Conservation (phyloP, 2,888 invertebrate genomes). For the Chalcis sispes region DNA sequence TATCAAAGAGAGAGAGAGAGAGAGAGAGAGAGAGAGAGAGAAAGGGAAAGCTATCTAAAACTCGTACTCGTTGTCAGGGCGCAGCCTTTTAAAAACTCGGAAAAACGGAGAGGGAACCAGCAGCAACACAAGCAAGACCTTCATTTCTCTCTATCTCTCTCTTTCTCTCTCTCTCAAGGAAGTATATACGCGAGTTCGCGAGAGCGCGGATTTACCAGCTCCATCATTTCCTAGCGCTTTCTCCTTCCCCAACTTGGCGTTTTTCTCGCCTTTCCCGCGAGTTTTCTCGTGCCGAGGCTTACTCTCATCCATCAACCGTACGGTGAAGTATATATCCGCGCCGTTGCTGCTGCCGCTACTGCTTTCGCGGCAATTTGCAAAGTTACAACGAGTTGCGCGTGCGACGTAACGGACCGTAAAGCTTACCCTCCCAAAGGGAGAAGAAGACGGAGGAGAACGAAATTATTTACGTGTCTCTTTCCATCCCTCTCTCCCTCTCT, state of each 20-base stretch:
- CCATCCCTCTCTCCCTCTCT: neutral
- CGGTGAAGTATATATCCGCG: slow-evolving; percentile 22
- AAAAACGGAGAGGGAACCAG: too few relatives aligned
- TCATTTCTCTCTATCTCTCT: slow-evolving; percentile 41
- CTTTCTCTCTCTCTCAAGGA: too few relatives aligned
- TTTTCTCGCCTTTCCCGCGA: slow-evolving; percentile 22
- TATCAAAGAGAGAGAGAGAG: too few relatives aligned
- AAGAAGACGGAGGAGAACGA: neutral
- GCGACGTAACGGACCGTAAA: slow-evolving; percentile 53
- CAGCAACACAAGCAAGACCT: neutral
- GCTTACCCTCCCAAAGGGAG: slow-evolving; percentile 42
- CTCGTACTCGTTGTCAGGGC: slow-evolving; percentile 21
- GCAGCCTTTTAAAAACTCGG: slow-evolving; percentile 27
- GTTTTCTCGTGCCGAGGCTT: slow-evolving; percentile 15
- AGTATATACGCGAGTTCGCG: too few relatives aligned
- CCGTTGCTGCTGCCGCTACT: slow-evolving; percentile 1
- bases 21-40: too few relatives aligned
- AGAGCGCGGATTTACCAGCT: slow-evolving; percentile 24
- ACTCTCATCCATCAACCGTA: slow-evolving; percentile 47
- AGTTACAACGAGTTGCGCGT: slow-evolving; percentile 47
- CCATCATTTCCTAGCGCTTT: slow-evolving; percentile 16
- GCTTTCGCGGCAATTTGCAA: slow-evolving; percentile 53
- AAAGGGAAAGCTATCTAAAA: too few relatives aligned
- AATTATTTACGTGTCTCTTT: slow-evolving; percentile 30
- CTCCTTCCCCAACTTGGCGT: neutral